Evolutionary conservation across 1,140 invertebrate genomes (phyloP).

Genomic region (Grapholita molesta): DNA sequence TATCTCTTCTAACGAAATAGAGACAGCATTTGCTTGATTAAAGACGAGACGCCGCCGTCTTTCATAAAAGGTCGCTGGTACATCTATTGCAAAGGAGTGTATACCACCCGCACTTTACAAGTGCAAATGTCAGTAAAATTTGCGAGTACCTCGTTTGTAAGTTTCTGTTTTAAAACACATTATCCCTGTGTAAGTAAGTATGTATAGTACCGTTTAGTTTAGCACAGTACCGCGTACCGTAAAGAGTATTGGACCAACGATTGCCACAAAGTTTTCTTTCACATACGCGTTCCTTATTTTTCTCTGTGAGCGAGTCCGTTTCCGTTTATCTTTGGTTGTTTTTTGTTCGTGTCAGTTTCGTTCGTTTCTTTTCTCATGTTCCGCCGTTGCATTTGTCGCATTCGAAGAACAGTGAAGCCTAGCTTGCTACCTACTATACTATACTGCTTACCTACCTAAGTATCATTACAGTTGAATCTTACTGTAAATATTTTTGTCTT

Average conservation of each 20-base stretch:
- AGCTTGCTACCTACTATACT: not conserved
- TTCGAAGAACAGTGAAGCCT: slow-evolving; percentile 26
- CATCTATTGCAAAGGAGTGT: slow-evolving; percentile 12
- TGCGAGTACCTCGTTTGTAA: not conserved
- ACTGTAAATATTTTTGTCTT: too few species aligned
- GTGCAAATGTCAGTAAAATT: slow-evolving; percentile 23
- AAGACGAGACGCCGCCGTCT: slow-evolving; percentile 40
- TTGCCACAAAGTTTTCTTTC: slow-evolving; percentile 65
- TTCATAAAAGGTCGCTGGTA: slow-evolving; percentile 30
- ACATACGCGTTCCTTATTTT: slow-evolving; percentile 58
- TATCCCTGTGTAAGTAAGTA: not conserved
- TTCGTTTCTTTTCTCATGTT: slow-evolving; percentile 63
- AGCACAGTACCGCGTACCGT: slow-evolving; percentile 43
- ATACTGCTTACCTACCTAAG: not conserved
- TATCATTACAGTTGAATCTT: too few species aligned
- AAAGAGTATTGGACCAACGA: slow-evolving; percentile 54
- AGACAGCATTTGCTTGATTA: slow-evolving; percentile 56
- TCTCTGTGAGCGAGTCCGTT: slow-evolving; percentile 68
- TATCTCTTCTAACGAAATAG: slow-evolving; percentile 52
- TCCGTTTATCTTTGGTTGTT: slow-evolving; percentile 68
- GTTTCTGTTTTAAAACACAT: too few species aligned
- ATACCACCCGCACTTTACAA: slow-evolving; percentile 10
- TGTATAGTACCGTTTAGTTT: not conserved
- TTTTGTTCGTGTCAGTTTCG: slow-evolving; percentile 57
- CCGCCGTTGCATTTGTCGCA: slow-evolving; percentile 56